A percentile compares a stretch with the other conserved stretches of the same genome.
Evolutionary conservation across 1,140 invertebrate genomes (phyloP).

Genomic region (Armadillidium nasatum): DNA sequence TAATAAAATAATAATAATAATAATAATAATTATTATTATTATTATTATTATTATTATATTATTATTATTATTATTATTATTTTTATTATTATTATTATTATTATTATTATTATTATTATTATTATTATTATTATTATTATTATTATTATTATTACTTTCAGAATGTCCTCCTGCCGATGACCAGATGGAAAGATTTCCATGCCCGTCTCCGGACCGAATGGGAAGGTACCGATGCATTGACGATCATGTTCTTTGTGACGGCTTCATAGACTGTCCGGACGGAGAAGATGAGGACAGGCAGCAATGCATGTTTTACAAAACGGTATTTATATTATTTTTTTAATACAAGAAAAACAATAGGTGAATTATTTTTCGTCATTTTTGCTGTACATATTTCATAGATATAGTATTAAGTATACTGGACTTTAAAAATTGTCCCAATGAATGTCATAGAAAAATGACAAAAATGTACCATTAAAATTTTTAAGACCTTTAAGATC

Average conservation of each 20-base stretch:
- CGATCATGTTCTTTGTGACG: conserved; percentile 90
- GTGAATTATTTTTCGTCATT: no score
- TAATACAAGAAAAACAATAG: no score
- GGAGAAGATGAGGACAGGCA: conserved; percentile 89
- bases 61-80: background rate
- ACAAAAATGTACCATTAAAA: no score
- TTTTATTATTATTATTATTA: no score
- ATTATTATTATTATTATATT: background rate
- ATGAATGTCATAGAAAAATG: no score
- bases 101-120: no score
- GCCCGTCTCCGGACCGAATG: conserved; percentile 80
- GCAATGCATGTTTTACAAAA: conserved; percentile 95
- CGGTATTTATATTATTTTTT: conserved; percentile 65
- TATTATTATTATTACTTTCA: conserved; percentile 54
- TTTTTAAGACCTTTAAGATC: no score
- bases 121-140: no score
- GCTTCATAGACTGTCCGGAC: conserved; percentile 86
- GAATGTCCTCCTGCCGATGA: conserved; percentile 88
- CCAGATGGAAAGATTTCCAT: conserved; percentile 89
- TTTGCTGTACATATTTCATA: no score
- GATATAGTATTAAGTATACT: no score
- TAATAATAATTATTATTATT: background rate
- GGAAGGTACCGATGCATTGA: conserved; percentile 91
- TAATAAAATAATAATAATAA: background rate
- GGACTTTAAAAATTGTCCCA: no score